Conservation (phyloP, 2,113 vertebrate genomes). For the Monopterus albus region DNA sequence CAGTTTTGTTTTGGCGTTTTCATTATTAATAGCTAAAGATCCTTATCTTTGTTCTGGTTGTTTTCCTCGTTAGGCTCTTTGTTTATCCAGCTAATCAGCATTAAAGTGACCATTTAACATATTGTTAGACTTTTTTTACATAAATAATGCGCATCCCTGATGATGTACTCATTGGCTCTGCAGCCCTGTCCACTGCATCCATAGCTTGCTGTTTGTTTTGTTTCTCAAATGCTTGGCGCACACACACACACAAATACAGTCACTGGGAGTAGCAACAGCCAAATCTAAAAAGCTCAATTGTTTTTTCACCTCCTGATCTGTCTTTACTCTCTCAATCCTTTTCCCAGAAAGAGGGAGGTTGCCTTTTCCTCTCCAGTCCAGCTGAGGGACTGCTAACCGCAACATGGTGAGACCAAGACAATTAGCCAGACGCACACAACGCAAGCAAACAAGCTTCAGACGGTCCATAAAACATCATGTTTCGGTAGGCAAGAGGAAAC, state of each 20-base stretch:
- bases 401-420: slow-evolving; percentile 11
- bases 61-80: not conserved
- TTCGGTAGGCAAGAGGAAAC: slow-evolving; percentile 6
- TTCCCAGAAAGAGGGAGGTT: slow-evolving; percentile 26
- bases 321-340: slow-evolving; percentile 32
- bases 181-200: not conserved
- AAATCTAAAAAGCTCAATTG: slow-evolving; percentile 36
- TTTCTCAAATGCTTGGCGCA: not conserved
- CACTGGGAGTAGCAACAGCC: not conserved
- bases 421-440: slow-evolving; percentile 27
- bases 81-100: not conserved
- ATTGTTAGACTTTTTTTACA: slow-evolving; percentile 8
- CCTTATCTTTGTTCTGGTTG: not conserved
- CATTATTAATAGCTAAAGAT: not conserved
- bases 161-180: slow-evolving; percentile 15
- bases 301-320: slow-evolving; percentile 25
- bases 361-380: slow-evolving; percentile 51
- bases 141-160: not conserved
- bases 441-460: not conserved
- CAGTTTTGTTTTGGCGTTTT: not conserved
- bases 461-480: not conserved
- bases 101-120: slow-evolving; percentile 28
- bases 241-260: slow-evolving; percentile 17
- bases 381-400: slow-evolving; percentile 49
- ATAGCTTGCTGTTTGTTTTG: slow-evolving; percentile 35